Conservation (phyloP, 2,797 vertebrate genomes). For the Ctenopoma multispine region DNA sequence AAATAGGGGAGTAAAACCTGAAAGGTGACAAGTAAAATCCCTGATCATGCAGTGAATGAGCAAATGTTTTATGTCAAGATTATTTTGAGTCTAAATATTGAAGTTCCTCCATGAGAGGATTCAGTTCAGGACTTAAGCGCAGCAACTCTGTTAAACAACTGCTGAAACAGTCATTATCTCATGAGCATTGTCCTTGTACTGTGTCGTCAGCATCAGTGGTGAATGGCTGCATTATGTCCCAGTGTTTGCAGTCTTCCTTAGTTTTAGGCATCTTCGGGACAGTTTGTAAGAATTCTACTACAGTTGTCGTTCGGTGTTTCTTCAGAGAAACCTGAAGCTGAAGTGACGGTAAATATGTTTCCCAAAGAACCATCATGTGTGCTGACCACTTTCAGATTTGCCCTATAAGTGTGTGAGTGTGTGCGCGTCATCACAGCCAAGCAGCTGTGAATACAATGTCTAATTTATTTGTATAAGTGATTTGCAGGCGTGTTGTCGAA, state of each 20-base stretch:
- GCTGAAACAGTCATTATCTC: constrained; percentile 2
- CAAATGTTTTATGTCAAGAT: not conserved
- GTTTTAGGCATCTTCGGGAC: constrained; percentile 9
- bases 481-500: constrained; percentile 56
- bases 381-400: constrained; percentile 54
- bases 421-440: constrained; percentile 23
- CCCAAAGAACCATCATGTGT: constrained; percentile 63
- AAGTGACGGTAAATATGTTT: constrained; percentile 61
- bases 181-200: not conserved
- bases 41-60: not conserved
- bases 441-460: constrained; percentile 49
- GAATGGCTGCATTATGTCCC: constrained; percentile 9
- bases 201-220: not conserved
- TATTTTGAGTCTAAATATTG: not conserved
- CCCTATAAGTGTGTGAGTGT: constrained; percentile 14
- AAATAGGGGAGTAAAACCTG: constrained; percentile 57
- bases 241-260: constrained; percentile 17
- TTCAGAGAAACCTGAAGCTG: constrained; percentile 24
- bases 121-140: not conserved
- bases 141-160: not conserved
- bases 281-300: constrained; percentile 25
- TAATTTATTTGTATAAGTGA: constrained; percentile 78
- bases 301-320: not conserved
- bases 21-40: constrained; percentile 47
- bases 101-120: constrained; percentile 3